Conservation (phyloP, 2,113 vertebrate species). For the Sceloporus undulatus region DNA sequence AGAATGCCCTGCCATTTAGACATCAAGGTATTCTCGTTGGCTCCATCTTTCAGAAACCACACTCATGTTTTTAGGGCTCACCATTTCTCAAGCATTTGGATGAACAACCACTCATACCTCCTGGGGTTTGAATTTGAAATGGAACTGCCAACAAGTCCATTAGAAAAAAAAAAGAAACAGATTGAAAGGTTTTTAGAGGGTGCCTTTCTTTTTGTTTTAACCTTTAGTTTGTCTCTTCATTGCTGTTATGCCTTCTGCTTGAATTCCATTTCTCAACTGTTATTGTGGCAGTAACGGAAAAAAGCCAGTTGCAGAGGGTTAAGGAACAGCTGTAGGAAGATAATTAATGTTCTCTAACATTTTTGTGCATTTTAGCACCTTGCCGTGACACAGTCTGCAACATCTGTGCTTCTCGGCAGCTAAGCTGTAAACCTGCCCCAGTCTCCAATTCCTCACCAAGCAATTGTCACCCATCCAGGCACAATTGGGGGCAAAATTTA, state of each 20-base stretch:
- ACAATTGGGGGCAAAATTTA: not conserved
- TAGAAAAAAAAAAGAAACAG: constrained; percentile 9
- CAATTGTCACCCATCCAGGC: constrained; percentile 29
- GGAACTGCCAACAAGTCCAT: not conserved
- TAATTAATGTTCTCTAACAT: constrained; percentile 78
- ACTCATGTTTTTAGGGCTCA: not conserved
- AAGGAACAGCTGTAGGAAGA: constrained; percentile 76
- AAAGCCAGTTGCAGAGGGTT: constrained; percentile 45
- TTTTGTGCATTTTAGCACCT: constrained; percentile 77
- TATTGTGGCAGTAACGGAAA: constrained; percentile 67
- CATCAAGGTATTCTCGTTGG: constrained; percentile 17
- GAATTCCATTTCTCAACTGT: constrained; percentile 57
- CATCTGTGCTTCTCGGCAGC: constrained; percentile 78
- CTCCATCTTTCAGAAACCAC: not conserved
- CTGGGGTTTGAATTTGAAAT: not conserved
- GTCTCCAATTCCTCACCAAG: not conserved
- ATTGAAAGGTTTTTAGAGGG: constrained; percentile 37
- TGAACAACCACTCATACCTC: constrained; percentile 25
- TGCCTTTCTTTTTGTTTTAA: constrained; percentile 56
- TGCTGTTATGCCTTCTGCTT: constrained; percentile 58
- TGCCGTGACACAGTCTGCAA: constrained; percentile 72
- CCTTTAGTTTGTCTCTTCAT: constrained; percentile 62
- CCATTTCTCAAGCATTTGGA: constrained; percentile 4
- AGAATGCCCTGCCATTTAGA: not conserved
- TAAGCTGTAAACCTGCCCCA: constrained; percentile 46